A percentile compares a stretch with the other conserved stretches of the same genome.
phyloP scores from a whole-genome alignment of 2,797 vertebrate species.

The Cottoperca gobio region DNA sequence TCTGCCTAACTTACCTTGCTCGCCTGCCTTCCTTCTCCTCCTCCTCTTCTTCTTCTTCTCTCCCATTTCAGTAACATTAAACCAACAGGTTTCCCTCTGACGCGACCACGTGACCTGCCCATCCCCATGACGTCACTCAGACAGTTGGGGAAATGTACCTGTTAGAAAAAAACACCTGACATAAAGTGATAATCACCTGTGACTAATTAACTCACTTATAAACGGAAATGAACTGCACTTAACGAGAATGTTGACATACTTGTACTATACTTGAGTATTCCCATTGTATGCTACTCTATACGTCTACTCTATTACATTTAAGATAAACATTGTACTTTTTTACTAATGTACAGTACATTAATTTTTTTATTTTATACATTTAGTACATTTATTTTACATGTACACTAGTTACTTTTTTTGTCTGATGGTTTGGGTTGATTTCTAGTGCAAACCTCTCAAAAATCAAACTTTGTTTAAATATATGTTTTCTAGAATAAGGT shows the following conservation, averaged over 20 bases:
- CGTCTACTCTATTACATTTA: background rate
- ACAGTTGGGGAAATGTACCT: background rate
- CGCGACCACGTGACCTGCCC: constrained; percentile 58
- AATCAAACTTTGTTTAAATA: too few species aligned
- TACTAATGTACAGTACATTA: too few species aligned
- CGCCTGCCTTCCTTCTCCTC: background rate
- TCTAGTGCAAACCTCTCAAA: too few species aligned
- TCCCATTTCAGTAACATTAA: constrained; percentile 25
- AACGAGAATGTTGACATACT: background rate
- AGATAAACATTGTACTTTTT: background rate
- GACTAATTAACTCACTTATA: background rate
- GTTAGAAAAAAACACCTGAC: constrained; percentile 25
- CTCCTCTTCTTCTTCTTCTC: constrained; percentile 1
- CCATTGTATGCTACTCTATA: background rate
- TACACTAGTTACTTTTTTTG: too few species aligned
- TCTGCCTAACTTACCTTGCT: background rate
- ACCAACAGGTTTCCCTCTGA: constrained; percentile 31
- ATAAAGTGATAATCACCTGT: background rate
- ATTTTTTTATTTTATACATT: too few species aligned
- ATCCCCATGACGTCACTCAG: constrained; percentile 51
- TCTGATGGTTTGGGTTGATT: too few species aligned
- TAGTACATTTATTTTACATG: too few species aligned
- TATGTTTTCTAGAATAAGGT: too few species aligned
- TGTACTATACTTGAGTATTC: background rate
- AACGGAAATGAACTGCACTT: background rate